Conservation (phyloP, 2,888 invertebrate species). For the Philaethria dido region DNA sequence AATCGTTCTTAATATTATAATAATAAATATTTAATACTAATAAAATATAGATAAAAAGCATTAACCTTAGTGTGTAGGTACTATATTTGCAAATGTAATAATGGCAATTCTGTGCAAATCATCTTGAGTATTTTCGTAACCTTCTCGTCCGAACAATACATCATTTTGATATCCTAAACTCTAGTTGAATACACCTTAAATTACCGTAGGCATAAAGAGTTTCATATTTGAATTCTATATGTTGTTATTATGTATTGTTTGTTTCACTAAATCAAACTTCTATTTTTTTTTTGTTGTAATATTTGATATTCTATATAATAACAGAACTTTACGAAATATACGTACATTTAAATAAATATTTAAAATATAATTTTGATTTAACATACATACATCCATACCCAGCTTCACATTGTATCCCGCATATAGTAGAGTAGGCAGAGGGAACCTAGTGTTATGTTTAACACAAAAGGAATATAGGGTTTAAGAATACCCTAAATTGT, state of each 20-base stretch:
- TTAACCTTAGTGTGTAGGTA: background rate
- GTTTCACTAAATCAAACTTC: background rate
- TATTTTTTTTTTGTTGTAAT: background rate
- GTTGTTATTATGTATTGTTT: background rate
- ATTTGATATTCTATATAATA: background rate
- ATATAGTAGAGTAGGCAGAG: no score
- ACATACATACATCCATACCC: no score
- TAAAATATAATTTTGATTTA: no score
- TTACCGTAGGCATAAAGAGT: background rate
- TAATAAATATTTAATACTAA: background rate
- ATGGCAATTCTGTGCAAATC: constrained; percentile 51
- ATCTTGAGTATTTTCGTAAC: constrained; percentile 51
- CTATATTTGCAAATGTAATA: constrained; percentile 12
- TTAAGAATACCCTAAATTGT: background rate
- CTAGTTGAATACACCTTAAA: constrained; percentile 31
- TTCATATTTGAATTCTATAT: background rate
- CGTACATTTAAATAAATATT: no score
- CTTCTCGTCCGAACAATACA: constrained; percentile 61
- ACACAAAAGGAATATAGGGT: no score
- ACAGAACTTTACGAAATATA: no score
- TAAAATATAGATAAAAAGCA: background rate
- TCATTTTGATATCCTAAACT: constrained; percentile 33
- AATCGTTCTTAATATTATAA: background rate
- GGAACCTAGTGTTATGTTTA: no score
- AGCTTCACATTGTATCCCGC: no score